phyloP scores from a whole-genome alignment of 2,797 vertebrate species.

The Hippocampus kuda region DNA sequence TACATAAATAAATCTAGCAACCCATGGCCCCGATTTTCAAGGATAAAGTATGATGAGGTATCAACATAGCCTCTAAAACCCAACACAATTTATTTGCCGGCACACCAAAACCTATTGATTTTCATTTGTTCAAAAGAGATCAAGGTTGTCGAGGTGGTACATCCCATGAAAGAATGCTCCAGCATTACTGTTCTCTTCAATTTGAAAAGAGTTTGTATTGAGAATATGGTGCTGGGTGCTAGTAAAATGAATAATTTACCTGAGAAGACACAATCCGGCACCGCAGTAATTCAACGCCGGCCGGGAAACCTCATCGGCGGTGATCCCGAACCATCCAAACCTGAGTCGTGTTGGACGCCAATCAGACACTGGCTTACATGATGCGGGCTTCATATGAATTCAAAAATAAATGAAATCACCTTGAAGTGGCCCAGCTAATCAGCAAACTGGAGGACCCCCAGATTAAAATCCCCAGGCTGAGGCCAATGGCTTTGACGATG shows the following conservation, averaged over 20 bases:
- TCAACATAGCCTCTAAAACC: too few species aligned
- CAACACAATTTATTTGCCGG: too few species aligned
- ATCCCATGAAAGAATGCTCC: neutral
- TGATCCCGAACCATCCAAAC: conserved; percentile 87
- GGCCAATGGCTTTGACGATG: conserved; percentile 82
- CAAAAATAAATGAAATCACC: conserved; percentile 55
- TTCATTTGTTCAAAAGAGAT: too few species aligned
- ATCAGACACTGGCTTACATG: neutral
- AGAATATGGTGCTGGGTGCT: neutral
- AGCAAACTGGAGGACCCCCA: conserved; percentile 82
- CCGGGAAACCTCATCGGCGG: conserved; percentile 71
- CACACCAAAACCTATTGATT: too few species aligned
- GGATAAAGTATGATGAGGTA: neutral
- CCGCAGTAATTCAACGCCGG: conserved; percentile 79
- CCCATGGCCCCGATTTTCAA: neutral
- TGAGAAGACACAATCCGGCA: conserved; percentile 77
- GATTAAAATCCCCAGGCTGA: conserved; percentile 81
- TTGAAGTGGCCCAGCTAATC: conserved; percentile 86
- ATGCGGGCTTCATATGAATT: neutral
- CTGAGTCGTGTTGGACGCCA: conserved; percentile 39
- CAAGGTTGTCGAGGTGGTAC: neutral
- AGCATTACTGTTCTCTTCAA: neutral
- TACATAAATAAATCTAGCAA: neutral
- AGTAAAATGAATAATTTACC: conserved; percentile 53
- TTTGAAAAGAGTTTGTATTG: neutral